These are phyloP conservation scores for Cebidichthys violaceus DNA, from an alignment of 2,113 vertebrate species.

Conservation along the genomic window DNA sequence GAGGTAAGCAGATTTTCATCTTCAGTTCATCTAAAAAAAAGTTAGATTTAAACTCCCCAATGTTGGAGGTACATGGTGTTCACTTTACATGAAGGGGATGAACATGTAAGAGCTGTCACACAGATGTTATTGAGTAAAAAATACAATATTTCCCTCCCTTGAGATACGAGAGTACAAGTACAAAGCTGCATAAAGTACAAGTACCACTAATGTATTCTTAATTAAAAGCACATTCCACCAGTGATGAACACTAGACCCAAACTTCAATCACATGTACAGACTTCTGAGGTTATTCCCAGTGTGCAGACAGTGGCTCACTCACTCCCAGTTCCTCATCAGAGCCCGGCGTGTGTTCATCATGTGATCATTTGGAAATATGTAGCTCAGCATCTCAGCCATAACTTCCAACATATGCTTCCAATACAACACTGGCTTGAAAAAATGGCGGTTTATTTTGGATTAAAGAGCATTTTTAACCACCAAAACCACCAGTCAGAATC, in stretches of 20 bases:
- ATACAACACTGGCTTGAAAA: not conserved
- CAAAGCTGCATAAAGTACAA: not conserved
- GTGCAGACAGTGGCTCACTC: conserved; percentile 15
- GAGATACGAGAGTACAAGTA: not conserved
- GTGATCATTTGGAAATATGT: conserved; percentile 61
- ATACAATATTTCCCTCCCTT: not conserved
- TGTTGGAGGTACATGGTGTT: not conserved
- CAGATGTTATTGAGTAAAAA: not conserved
- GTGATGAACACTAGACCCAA: not conserved
- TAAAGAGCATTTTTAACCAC: fast-evolving
- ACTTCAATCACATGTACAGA: not conserved
- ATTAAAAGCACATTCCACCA: not conserved
- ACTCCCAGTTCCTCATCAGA: conserved; percentile 67
- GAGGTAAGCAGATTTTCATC: not conserved
- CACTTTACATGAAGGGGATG: not conserved
- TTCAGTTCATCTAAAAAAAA: not conserved
- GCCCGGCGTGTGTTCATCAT: conserved; percentile 70
- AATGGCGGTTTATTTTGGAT: not conserved
- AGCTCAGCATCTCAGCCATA: conserved; percentile 1
- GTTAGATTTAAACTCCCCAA: too few relatives aligned
- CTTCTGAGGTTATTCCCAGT: conserved; percentile 13
- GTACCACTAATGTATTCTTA: not conserved
- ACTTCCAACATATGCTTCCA: too few relatives aligned
- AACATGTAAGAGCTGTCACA: not conserved
- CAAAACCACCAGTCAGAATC: not conserved